phyloP scores from a whole-genome alignment of 2,888 invertebrate genomes.

The Cephus sareptanus region DNA sequence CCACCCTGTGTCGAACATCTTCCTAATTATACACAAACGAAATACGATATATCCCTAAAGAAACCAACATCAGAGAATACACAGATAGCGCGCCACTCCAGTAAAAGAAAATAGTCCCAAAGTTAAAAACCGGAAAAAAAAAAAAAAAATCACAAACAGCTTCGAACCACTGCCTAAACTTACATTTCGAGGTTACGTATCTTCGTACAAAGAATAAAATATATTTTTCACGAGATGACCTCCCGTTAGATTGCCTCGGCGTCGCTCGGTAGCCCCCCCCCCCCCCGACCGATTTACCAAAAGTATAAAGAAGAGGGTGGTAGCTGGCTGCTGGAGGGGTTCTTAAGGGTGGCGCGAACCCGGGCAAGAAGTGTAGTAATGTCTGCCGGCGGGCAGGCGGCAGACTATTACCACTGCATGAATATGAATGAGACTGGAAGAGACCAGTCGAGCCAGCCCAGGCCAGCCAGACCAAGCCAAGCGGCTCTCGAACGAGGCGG shows the following conservation, averaged over 20 bases:
- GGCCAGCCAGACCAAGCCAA: constrained; percentile 1
- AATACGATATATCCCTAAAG: not conserved
- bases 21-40: not conserved
- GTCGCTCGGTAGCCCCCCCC: not conserved
- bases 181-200: not conserved
- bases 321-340: constrained; percentile 11
- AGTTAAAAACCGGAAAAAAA: not conserved
- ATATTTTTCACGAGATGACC: not conserved
- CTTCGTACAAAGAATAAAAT: not conserved
- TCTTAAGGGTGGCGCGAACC: constrained; percentile 43
- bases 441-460: not conserved
- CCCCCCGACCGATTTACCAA: not conserved
- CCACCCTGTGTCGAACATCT: not conserved
- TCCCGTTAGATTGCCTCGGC: not conserved
- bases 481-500: constrained; percentile 29
- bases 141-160: not conserved
- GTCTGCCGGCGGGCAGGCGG: constrained; percentile 49
- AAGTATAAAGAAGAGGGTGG: constrained; percentile 6
- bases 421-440: constrained; percentile 63
- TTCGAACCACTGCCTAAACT: not conserved
- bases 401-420: constrained; percentile 63
- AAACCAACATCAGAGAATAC: not conserved
- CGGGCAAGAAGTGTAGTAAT: constrained; percentile 55
- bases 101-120: not conserved
- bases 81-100: not conserved